These are phyloP conservation scores for Volucella inanis DNA, from an alignment of 2,888 invertebrate species.

Conservation along the genomic window DNA sequence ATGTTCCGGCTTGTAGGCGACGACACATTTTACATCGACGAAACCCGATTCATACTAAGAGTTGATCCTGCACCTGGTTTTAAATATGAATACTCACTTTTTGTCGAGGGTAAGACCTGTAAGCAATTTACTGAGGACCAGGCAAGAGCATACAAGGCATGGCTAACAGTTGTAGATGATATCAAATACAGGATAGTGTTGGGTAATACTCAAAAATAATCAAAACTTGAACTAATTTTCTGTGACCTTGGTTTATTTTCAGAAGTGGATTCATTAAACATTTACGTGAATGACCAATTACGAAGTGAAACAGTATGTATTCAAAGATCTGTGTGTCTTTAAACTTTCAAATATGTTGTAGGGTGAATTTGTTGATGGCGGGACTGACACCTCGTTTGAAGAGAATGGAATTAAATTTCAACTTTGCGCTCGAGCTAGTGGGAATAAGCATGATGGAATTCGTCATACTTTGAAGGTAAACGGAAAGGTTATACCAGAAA, in stretches of 20 bases:
- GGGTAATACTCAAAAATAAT: constrained; percentile 46
- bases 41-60: constrained; percentile 82
- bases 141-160: constrained; percentile 89
- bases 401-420: constrained; percentile 80
- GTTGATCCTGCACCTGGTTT: constrained; percentile 88
- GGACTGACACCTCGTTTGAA: constrained; percentile 91
- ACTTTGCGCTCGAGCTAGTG: constrained; percentile 81
- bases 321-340: neutral
- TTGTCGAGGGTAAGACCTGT: constrained; percentile 91
- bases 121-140: constrained; percentile 92
- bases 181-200: constrained; percentile 88
- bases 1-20: constrained; percentile 96
- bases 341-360: constrained; percentile 80
- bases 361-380: constrained; percentile 92
- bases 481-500: constrained; percentile 81
- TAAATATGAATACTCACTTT: constrained; percentile 91
- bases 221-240: neutral
- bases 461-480: constrained; percentile 85
- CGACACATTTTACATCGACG: constrained; percentile 89
- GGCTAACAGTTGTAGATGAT: constrained; percentile 85
- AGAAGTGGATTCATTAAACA: constrained; percentile 85
- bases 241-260: constrained; percentile 45
- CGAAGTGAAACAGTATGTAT: constrained; percentile 79
- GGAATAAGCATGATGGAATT: constrained; percentile 85
- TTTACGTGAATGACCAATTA: constrained; percentile 81